These are phyloP conservation scores for Drosophila arawakana DNA, from an alignment of 1,140 invertebrate species.

Conservation along the genomic window DNA sequence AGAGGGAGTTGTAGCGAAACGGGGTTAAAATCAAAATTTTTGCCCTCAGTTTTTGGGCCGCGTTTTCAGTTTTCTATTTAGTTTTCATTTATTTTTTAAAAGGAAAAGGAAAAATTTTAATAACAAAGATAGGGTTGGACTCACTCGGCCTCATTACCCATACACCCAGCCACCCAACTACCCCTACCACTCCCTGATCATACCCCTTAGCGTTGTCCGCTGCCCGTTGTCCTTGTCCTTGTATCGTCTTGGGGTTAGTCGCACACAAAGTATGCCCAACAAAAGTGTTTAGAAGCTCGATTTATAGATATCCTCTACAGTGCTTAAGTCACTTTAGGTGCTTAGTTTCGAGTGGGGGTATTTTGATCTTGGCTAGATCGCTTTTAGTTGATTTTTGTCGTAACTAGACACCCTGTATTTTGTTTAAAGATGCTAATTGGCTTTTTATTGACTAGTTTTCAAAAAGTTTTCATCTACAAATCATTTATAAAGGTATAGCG, in stretches of 20 bases:
- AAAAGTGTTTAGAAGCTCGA: not conserved
- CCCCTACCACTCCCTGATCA: not conserved
- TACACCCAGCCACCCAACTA: not conserved
- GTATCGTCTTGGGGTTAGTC: conserved; percentile 29
- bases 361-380: no score
- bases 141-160: conserved; percentile 33
- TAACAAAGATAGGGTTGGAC: conserved; percentile 68
- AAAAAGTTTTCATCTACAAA: no score
- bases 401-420: no score
- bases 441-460: no score
- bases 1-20: conserved; percentile 28
- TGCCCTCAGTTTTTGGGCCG: conserved; percentile 34
- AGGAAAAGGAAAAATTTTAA: conserved; percentile 72
- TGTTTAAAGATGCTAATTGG: no score
- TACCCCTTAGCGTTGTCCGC: no score
- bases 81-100: conserved; percentile 75
- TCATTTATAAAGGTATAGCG: no score
- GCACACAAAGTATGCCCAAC: not conserved
- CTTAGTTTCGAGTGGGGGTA: not conserved
- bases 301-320: conserved; percentile 3
- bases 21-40: conserved; percentile 78
- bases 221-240: conserved; percentile 3
- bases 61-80: conserved; percentile 68
- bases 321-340: not conserved
- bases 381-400: not conserved